A percentile compares a stretch with the other conserved stretches of the same genome.
Evolutionary conservation across 2,797 vertebrate species (phyloP).

Genomic region (Karalla daura): DNA sequence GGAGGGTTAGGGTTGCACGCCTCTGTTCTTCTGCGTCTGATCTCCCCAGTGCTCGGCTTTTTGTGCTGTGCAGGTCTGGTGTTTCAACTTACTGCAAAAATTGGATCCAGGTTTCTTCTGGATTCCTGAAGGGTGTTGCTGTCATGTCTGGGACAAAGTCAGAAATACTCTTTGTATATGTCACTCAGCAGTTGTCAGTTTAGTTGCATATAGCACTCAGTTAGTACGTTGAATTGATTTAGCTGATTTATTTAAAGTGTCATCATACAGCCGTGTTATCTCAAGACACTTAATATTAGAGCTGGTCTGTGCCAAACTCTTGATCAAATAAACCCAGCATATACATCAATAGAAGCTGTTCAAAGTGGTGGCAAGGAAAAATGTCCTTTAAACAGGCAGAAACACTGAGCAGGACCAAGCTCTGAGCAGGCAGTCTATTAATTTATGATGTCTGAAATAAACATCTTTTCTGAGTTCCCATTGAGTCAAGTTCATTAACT

Average conservation of each 20-base stretch:
- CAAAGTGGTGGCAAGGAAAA: too few species aligned
- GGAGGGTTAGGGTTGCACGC: slow-evolving; percentile 26
- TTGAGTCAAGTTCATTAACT: too few species aligned
- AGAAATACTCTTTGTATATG: not conserved
- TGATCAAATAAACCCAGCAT: not conserved
- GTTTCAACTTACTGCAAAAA: slow-evolving; percentile 28
- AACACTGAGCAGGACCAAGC: too few species aligned
- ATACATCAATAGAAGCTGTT: too few species aligned
- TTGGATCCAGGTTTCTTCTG: slow-evolving; percentile 12
- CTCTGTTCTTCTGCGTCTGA: slow-evolving; percentile 45
- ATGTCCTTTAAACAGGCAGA: too few species aligned
- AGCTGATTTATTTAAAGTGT: too few species aligned
- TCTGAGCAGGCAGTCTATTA: too few species aligned
- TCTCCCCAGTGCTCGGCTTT: slow-evolving; percentile 23
- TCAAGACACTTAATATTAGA: too few species aligned
- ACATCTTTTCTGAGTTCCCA: too few species aligned
- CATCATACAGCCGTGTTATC: too few species aligned
- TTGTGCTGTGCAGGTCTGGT: slow-evolving; percentile 14
- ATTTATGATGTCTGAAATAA: too few species aligned
- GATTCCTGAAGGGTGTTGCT: not conserved
- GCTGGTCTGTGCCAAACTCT: too few species aligned
- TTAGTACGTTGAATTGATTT: not conserved
- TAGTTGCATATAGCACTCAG: not conserved
- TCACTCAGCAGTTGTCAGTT: slow-evolving; percentile 10
- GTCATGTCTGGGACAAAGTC: not conserved